Evolutionary conservation across 30 jellyfish, hydroid and myxozoan genomes (phyloP).

Genomic region (Hydractinia symbiolongicarpus): DNA sequence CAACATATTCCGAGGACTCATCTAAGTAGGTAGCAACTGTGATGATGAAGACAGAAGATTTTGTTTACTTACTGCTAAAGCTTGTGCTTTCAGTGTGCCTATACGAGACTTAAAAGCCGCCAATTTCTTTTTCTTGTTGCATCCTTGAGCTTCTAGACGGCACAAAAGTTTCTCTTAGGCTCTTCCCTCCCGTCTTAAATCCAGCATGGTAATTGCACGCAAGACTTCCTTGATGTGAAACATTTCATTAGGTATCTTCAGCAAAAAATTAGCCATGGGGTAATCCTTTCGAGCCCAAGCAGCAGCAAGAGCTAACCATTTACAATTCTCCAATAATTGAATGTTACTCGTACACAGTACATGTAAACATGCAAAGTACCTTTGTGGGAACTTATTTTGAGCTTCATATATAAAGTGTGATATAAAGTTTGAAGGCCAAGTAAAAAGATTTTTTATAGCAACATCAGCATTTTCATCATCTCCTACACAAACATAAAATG

Average conservation of each 20-base stretch:
- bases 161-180: slow-evolving; percentile 26
- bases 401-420: slow-evolving; percentile 42
- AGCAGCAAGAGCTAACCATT: slow-evolving; percentile 47
- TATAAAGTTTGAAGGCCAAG: slow-evolving; percentile 26
- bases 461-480: neutral
- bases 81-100: slow-evolving; percentile 27
- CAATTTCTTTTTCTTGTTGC: slow-evolving; percentile 35
- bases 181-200: slow-evolving; percentile 34
- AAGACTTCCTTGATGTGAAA: slow-evolving; percentile 51
- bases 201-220: slow-evolving; percentile 41
- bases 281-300: slow-evolving; percentile 60
- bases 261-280: slow-evolving; percentile 38
- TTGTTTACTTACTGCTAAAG: slow-evolving; percentile 28
- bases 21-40: neutral
- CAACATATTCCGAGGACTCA: too few species aligned
- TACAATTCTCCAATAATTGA: slow-evolving; percentile 24
- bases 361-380: slow-evolving; percentile 43
- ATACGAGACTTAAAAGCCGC: slow-evolving; percentile 38
- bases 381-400: slow-evolving; percentile 21
- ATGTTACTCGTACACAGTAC: slow-evolving; percentile 14
- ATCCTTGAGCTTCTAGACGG: slow-evolving; percentile 52
- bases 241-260: slow-evolving; percentile 33
- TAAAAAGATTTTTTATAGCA: neutral
- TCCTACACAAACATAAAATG: neutral
- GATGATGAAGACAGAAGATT: neutral